phyloP scores from a whole-genome alignment of 2,888 invertebrate species.

The Microctonus brassicae region DNA sequence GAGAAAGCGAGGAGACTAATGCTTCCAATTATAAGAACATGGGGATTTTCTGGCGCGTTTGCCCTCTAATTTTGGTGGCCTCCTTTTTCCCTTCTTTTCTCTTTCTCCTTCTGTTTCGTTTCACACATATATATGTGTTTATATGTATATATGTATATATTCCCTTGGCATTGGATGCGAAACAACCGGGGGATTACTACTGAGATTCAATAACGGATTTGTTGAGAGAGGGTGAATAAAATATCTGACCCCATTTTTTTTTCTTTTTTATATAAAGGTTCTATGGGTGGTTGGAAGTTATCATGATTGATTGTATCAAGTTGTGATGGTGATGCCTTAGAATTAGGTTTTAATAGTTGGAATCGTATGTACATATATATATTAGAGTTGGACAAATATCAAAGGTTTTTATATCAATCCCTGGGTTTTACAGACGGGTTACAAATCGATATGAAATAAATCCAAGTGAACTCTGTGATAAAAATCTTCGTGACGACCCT shows the following conservation, averaged over 20 bases:
- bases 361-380: not conserved
- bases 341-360: not conserved
- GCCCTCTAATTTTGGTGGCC: conserved; percentile 47
- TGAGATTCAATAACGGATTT: conserved; percentile 1
- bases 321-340: not conserved
- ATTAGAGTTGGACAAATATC: not conserved
- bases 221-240: conserved; percentile 5
- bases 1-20: conserved; percentile 36
- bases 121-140: not conserved
- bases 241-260: conserved; percentile 3
- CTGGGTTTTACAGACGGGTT: not conserved
- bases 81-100: conserved; percentile 24
- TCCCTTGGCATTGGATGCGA: not conserved
- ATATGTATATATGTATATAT: not conserved
- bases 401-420: not conserved
- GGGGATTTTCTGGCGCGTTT: conserved; percentile 24
- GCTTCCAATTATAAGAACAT: conserved; percentile 57
- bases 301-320: not conserved
- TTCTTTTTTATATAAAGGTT: not conserved
- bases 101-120: conserved; percentile 2
- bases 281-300: not conserved
- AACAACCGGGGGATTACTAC: not conserved
- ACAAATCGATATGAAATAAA: not conserved
- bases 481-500: not conserved
- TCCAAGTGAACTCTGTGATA: not conserved